A percentile compares a stretch with the other conserved stretches of the same genome.
Evolutionary conservation across 2,113 vertebrate species (phyloP).

Genomic region (Menura novaehollandiae): DNA sequence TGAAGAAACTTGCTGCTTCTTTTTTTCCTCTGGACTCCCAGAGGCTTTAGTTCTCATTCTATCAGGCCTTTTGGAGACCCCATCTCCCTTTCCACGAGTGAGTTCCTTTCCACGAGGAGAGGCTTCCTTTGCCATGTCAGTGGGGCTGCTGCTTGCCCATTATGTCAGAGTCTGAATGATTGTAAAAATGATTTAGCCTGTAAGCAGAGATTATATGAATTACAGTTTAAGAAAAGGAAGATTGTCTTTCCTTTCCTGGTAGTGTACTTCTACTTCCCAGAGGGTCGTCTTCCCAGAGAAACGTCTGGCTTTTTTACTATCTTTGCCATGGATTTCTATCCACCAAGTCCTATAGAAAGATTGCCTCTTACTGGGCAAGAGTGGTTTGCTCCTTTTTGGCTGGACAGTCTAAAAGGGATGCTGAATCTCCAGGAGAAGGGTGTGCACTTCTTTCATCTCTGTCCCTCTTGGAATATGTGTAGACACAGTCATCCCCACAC

Average conservation of each 20-base stretch:
- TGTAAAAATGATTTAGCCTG: not conserved
- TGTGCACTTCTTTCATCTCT: not conserved
- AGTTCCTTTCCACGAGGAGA: too few relatives aligned
- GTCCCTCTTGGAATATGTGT: not conserved
- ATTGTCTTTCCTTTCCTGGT: not conserved
- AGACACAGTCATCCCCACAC: rapidly evolving
- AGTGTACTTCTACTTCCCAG: not conserved
- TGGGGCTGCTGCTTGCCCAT: not conserved
- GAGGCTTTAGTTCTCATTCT: not conserved
- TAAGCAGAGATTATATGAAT: not conserved
- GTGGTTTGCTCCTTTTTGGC: not conserved
- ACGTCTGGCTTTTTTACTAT: not conserved
- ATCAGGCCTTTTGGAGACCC: not conserved
- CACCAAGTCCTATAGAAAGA: rapidly evolving
- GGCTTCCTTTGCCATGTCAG: not conserved
- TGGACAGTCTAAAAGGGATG: not conserved
- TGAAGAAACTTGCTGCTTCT: not conserved
- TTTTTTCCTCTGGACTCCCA: not conserved
- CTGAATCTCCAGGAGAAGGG: not conserved
- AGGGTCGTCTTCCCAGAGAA: not conserved
- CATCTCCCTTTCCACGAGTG: not conserved
- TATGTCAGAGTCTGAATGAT: not conserved
- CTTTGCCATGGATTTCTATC: not conserved
- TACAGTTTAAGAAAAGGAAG: not conserved
- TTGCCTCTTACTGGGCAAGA: not conserved